Evolutionary conservation across 2,113 vertebrate species (phyloP).

Genomic region (Sylvia atricapilla): DNA sequence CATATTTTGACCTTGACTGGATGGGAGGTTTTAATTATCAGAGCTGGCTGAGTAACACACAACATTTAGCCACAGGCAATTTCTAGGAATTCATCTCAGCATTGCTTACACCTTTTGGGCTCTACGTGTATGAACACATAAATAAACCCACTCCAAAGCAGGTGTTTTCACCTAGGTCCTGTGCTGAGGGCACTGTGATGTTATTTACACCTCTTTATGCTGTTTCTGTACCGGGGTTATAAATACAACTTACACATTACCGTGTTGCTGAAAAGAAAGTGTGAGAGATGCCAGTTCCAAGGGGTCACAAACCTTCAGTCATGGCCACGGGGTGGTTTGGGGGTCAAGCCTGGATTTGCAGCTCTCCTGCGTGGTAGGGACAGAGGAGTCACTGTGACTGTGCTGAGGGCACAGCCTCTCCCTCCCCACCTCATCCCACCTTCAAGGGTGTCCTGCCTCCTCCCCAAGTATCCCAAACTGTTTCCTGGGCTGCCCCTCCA

Average conservation of each 20-base stretch:
- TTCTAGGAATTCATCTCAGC: constrained; percentile 38
- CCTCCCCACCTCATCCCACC: neutral
- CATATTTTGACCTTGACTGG: constrained; percentile 4
- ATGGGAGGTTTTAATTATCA: constrained; percentile 27
- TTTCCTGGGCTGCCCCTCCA: neutral
- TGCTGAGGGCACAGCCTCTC: neutral
- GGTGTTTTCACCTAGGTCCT: neutral
- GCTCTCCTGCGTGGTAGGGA: accelerated
- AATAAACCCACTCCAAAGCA: neutral
- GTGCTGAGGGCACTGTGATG: neutral
- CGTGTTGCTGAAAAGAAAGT: neutral
- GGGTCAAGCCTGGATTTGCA: neutral
- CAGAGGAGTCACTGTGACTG: neutral
- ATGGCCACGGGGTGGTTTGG: neutral
- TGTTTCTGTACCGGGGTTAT: neutral
- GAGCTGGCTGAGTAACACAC: neutral
- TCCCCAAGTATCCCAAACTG: neutral
- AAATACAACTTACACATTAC: neutral
- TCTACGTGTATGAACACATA: neutral
- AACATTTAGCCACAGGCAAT: neutral
- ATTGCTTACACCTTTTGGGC: neutral
- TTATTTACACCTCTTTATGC: neutral
- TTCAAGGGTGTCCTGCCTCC: neutral
- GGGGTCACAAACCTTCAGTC: neutral
- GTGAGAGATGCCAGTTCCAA: neutral